Percentiles rank a stretch among this genome's conserved stretches.
Conservation (phyloP, 2,888 invertebrate species). For the Hartigia nigra region DNA sequence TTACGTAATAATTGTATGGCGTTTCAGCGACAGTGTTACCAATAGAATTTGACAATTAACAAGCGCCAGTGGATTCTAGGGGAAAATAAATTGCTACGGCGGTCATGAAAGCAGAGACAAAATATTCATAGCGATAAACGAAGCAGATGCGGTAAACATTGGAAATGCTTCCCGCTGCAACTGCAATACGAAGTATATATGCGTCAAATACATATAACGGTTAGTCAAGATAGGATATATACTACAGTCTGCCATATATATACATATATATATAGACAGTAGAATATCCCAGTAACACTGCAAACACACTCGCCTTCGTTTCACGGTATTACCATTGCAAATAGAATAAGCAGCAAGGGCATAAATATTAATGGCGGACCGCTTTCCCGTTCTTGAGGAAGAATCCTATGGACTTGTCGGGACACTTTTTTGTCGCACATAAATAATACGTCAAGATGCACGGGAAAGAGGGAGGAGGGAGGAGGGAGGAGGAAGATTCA, state of each 20-base stretch:
- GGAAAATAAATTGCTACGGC: neutral
- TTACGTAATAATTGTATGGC: neutral
- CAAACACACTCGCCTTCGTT: slow-evolving; percentile 43
- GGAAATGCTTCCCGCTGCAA: neutral
- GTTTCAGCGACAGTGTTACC: neutral
- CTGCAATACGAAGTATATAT: too few relatives aligned
- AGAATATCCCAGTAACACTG: slow-evolving; percentile 31
- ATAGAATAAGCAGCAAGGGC: slow-evolving; percentile 54
- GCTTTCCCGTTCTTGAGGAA: slow-evolving; percentile 48
- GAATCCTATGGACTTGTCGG: neutral
- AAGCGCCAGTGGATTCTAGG: neutral
- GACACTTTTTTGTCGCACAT: neutral
- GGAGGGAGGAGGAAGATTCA: slow-evolving; percentile 5
- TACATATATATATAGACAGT: neutral
- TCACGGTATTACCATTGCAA: slow-evolving; percentile 55
- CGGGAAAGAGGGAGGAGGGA: slow-evolving; percentile 8
- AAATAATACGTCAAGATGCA: slow-evolving; percentile 20
- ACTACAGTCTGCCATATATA: neutral
- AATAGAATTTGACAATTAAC: neutral
- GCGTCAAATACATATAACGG: too few relatives aligned
- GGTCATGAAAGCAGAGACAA: slow-evolving; percentile 2
- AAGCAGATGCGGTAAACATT: slow-evolving; percentile 21
- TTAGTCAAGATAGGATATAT: neutral
- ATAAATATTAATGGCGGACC: slow-evolving; percentile 59
- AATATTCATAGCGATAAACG: slow-evolving; percentile 35